phyloP scores from a whole-genome alignment of 2,113 vertebrate genomes.

The Odobenus rosmarus region DNA sequence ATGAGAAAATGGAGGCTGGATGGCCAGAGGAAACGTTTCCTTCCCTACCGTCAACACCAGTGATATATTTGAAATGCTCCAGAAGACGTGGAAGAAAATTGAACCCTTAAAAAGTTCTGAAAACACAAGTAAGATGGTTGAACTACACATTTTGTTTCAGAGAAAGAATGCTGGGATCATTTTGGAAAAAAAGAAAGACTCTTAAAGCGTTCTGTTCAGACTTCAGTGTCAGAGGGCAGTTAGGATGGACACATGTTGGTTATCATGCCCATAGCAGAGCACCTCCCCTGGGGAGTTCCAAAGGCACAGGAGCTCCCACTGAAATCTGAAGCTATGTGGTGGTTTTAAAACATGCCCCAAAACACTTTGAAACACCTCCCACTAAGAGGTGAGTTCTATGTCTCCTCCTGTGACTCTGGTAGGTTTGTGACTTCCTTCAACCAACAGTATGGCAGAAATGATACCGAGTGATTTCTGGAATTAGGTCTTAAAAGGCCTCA shows the following conservation, averaged over 20 bases:
- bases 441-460: background rate
- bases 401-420: background rate
- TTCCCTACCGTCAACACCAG: background rate
- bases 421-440: background rate
- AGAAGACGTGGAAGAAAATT: conserved; percentile 92
- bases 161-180: conserved; percentile 94
- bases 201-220: conserved; percentile 95
- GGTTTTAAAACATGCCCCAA: background rate
- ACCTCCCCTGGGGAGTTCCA: conserved; percentile 92
- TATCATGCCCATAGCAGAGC: conserved; percentile 92
- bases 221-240: conserved; percentile 65
- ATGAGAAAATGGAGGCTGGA: background rate
- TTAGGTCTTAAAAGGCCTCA: background rate
- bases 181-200: conserved; percentile 94
- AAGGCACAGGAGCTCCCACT: conserved; percentile 71
- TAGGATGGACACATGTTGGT: conserved; percentile 87
- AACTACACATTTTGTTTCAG: background rate
- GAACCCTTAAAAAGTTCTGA: conserved; percentile 93
- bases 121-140: conserved; percentile 88
- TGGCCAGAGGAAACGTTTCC: background rate
- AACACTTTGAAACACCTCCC: background rate
- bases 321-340: conserved; percentile 72
- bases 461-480: background rate
- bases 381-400: background rate
- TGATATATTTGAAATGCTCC: conserved; percentile 86